Evolutionary conservation across 2,113 vertebrate genomes (phyloP), one percentile per base, ranked within the genome.

Genomic region (Melanerpes aurifrons): DNA sequence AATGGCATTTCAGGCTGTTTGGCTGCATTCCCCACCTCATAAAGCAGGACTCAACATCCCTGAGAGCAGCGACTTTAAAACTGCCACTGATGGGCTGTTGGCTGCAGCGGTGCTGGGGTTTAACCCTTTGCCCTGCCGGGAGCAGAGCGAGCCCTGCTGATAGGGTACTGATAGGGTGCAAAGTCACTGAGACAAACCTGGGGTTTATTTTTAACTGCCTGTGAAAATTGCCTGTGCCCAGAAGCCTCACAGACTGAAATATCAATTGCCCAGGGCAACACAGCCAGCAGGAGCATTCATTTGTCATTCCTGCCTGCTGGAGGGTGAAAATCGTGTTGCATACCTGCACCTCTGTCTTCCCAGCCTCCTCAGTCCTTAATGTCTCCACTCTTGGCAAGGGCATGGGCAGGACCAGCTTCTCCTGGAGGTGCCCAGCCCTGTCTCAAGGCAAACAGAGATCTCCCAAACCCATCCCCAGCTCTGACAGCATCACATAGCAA

Each of bases 1-100:
- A 61, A 75, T 86, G 88, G 64, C 53, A 89, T 89, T 89, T 75
- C 58, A 71, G 71, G 68, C 85, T 82, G 32, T 57, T 81, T 69
- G 66, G 67, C 81, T 79, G 62, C 32, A 19, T 91, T 88, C 72
- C 76, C 81, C 76, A 71, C 53, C 88, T 80, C 88, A 26, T 71
- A 95, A 89, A 95, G 31, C 68, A 29, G 85, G 32, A 13, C 82
- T 66, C 67, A 9, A 10, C 66, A 21, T 16, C 8, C 12, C 62
- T 4, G 67, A 73, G 62, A 82, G 62, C 67, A 47, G 35, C 15
- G 62, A n/a, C 53, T 74, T 79, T 57, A 53, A 58, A 82, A 47
- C 22, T 59, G 54, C 56, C 28, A 10, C 7, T 37, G 66, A 43
- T 40, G 74, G 43, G 56, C 19, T 57, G 28, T 6, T 73, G 67